phyloP scores from a whole-genome alignment of 2,797 vertebrate species.

The Rallus crepitans region DNA sequence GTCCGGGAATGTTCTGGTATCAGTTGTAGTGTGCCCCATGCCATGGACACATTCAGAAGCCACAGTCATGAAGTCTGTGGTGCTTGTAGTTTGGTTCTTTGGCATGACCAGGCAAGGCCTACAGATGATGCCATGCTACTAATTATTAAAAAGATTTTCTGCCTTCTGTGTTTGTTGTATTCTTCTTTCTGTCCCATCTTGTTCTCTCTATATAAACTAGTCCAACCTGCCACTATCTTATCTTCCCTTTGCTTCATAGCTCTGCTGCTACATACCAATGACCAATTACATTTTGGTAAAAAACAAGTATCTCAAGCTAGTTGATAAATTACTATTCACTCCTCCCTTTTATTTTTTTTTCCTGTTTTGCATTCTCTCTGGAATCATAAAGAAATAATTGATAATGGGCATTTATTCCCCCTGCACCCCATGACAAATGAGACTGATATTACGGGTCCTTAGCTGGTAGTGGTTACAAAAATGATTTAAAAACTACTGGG shows the following conservation, averaged over 20 bases:
- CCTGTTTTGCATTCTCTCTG: not conserved
- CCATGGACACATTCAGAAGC: not conserved
- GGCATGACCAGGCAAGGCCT: not conserved
- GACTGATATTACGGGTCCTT: not conserved
- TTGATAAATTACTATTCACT: not conserved
- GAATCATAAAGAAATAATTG: not conserved
- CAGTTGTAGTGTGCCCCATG: not conserved
- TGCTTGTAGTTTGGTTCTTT: not conserved
- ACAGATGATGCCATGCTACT: not conserved
- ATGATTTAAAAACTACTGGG: not conserved
- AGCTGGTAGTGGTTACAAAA: not conserved
- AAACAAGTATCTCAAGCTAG: not conserved
- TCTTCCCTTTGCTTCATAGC: not conserved
- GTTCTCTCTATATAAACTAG: not conserved
- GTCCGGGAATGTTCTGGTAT: not conserved
- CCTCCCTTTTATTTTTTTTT: accelerated
- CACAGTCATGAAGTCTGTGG: not conserved
- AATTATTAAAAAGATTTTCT: not conserved
- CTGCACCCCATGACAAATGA: not conserved
- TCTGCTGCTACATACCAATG: not conserved
- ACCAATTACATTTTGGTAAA: not conserved
- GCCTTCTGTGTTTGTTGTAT: not conserved
- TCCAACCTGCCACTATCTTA: not conserved
- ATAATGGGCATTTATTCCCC: not conserved
- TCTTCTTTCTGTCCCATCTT: not conserved